Base-by-base conservation (phyloP, 1,140 invertebrate genomes). In the Pygmarrhopalites habei region DNA sequence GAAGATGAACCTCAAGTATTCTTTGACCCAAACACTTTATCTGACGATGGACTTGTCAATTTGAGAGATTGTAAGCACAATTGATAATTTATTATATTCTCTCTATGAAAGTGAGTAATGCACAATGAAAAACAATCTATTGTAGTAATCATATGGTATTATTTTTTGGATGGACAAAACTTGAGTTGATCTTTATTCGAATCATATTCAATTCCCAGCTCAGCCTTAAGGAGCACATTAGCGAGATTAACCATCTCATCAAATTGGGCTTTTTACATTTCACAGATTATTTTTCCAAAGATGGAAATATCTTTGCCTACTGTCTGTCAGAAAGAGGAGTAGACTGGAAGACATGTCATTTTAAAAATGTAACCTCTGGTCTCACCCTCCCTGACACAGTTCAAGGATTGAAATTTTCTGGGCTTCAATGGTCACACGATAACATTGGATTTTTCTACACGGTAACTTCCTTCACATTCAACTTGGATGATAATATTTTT, bases 381-480 rank as follows among this genome's bases (percentile, higher is more conserved):
- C 81, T 92, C 74, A 90, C 97, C 74, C 87, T 92, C 66, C 82
- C 86, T 4, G 96, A 99, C 77, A 78, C 85, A 14, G 78, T 99
- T 61, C 85, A 91, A 71, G 88, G 90, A 73, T 86, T 95, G 0
- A 98, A 97, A 77, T 98, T 91, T 76, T 88, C 91, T 0, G 80
- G 82, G 14, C 83, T 97, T 74, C 81, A 90, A 1, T 99, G 95
- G 94, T 94, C 92, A 39, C 90, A 92, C 72, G 93, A 98, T 75
- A 87, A 96, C 74, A 84, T 86, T 71, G 95, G 95, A 53, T 82
- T 98, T 60, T 98, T 99, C 77, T 98, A 98, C 79, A 88, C 89
- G 70, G 89, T 90, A 80, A 78, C n/a, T n/a, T n/a, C n/a, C n/a
- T n/a, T n/a, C n/a, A 15, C 17, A 12, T 4, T 46, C 12, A 41